Base-by-base conservation (phyloP, 2,888 invertebrate genomes). In the Atherix ibis region DNA sequence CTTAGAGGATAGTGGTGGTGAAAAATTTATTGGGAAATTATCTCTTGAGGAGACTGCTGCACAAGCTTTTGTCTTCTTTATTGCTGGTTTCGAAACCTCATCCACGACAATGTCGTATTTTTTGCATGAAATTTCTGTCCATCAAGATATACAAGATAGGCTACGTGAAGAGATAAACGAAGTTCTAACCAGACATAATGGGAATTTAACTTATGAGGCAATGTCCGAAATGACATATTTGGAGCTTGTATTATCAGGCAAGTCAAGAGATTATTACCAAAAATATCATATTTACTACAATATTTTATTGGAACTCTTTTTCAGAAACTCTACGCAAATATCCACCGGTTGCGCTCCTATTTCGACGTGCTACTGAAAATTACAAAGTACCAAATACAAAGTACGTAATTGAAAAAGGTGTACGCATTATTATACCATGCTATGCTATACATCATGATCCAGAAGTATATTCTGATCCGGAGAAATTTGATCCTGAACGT, bases 1-100 rank as follows among this genome's bases (percentile, higher is more conserved):
- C 12, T 13, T 36, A 14, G 18, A 27, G 5, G 19, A 31, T n/a
- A n/a, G n/a, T n/a, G n/a, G n/a, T n/a, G n/a, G n/a, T n/a, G n/a
- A n/a, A n/a, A 36, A 17, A 15, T 22, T 9, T 2, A 27, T 26
- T 2, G 31, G 28, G 2, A 39, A 53, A 2, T 46, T 68, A 1
- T 52, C 60, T 1, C 47, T 66, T 9, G 56, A 65, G 3, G 48
- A 71, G 28, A 48, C 73, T 12, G 54, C 64, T 0, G 63, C 70
- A 0, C 70, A 73, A 38, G 65, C 68, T 5, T 54, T 68, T 29
- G 51, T 66, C 1, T 71, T 75, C 46, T 67, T 68, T 41, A 37
- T 56, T 8, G 71, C 68, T 14, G 71, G 71, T 1, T 68, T 63
- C 31, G 70, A 70, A 42, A 68, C 70, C 0, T 66, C 67, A 3